Evolutionary conservation across 2,888 invertebrate genomes (phyloP).

Genomic region (Girardia tigrina): DNA sequence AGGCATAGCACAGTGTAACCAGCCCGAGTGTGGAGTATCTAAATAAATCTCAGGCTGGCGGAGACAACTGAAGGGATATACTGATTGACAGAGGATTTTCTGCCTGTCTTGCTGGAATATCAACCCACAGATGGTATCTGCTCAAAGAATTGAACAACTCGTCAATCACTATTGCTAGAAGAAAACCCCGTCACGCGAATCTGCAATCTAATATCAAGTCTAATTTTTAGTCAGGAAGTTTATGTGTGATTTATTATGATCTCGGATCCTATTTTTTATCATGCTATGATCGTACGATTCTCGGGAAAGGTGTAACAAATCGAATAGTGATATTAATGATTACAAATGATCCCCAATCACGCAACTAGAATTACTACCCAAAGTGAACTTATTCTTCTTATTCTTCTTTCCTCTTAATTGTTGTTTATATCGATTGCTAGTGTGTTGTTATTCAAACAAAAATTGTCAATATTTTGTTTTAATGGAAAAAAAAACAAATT

Average conservation of each 20-base stretch:
- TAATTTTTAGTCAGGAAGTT: not conserved
- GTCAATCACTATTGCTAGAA: not conserved
- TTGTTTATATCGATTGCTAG: too few species aligned
- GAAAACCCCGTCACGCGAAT: not conserved
- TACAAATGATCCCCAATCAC: too few species aligned
- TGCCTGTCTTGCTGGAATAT: not conserved
- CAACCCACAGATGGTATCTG: conserved; percentile 15
- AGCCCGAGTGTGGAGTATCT: not conserved
- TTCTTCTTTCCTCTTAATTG: too few species aligned
- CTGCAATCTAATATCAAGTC: conserved; percentile 17
- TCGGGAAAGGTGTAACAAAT: too few species aligned
- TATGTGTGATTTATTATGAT: not conserved
- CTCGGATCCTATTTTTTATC: not conserved
- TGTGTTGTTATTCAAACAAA: too few species aligned
- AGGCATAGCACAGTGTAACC: not conserved
- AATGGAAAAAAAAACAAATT: too few species aligned
- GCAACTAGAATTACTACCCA: too few species aligned
- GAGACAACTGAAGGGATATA: conserved; percentile 8
- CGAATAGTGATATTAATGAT: too few species aligned
- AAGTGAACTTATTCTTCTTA: too few species aligned
- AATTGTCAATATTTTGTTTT: too few species aligned
- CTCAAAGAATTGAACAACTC: conserved; percentile 20
- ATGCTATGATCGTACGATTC: too few species aligned
- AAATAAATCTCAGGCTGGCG: conserved; percentile 19
- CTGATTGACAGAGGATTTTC: conserved; percentile 23